A percentile compares a stretch with the other conserved stretches of the same genome.
Evolutionary conservation across 2,113 vertebrate genomes (phyloP).

Genomic region (Noctilio leporinus): DNA sequence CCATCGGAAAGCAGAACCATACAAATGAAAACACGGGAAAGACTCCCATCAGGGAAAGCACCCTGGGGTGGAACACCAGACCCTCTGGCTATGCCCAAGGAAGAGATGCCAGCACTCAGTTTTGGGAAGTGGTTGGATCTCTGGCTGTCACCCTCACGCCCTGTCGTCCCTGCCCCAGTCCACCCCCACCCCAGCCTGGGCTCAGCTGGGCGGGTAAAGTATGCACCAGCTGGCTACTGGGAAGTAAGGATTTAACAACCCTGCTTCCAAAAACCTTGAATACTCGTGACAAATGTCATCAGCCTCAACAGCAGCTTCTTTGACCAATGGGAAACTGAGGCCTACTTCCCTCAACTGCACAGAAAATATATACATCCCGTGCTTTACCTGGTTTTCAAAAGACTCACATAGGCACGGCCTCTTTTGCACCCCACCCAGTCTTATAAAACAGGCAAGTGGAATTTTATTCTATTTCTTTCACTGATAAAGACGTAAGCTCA

Average conservation of each 20-base stretch:
- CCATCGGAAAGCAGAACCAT: not conserved
- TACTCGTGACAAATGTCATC: rapidly evolving
- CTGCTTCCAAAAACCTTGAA: not conserved
- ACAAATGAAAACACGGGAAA: not conserved
- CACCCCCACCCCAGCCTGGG: not conserved
- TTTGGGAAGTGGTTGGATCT: rapidly evolving
- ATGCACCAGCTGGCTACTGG: not conserved
- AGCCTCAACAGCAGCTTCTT: not conserved
- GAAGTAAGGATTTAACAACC: too few species aligned
- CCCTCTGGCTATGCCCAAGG: not conserved
- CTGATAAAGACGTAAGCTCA: not conserved
- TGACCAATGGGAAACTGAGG: not conserved
- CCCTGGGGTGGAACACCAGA: rapidly evolving
- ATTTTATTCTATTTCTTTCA: not conserved
- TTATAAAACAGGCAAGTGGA: not conserved
- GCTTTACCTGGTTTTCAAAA: not conserved
- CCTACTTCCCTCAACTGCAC: rapidly evolving
- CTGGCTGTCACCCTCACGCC: rapidly evolving
- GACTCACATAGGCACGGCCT: not conserved
- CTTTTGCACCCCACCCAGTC: not conserved
- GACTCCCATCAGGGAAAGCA: constrained; percentile 45
- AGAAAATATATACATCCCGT: not conserved
- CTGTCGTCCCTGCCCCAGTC: rapidly evolving
- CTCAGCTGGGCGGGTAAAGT: not conserved
- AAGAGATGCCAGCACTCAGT: rapidly evolving